phyloP scores from a whole-genome alignment of 2,113 vertebrate species.

The Tamias sibiricus region DNA sequence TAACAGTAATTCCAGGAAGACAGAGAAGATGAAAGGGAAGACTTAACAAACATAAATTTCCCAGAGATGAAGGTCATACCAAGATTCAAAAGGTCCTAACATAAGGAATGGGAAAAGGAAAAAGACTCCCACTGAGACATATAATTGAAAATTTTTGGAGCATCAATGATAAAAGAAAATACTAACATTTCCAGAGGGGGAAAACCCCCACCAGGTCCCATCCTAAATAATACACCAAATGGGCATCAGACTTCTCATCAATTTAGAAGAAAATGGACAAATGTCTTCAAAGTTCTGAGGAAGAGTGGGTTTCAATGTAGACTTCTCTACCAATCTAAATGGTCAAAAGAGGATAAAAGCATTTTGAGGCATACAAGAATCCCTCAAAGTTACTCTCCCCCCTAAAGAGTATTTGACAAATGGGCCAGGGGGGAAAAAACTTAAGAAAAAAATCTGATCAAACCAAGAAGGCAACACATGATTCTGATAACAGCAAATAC shows the following conservation, averaged over 20 bases:
- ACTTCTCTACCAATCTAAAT: background rate
- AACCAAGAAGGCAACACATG: background rate
- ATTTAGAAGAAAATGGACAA: background rate
- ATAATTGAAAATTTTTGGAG: background rate
- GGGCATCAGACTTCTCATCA: background rate
- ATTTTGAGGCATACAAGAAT: background rate
- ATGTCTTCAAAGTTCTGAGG: background rate
- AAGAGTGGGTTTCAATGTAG: background rate
- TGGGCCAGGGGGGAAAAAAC: background rate
- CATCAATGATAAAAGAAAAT: background rate
- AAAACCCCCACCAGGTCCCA: background rate
- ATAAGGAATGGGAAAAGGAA: background rate
- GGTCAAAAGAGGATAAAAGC: background rate
- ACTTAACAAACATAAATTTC: background rate
- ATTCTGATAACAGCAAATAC: background rate
- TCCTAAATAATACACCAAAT: conserved; percentile 5
- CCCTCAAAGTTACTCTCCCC: background rate
- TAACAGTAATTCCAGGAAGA: background rate
- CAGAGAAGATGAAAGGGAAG: background rate
- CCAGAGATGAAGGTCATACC: background rate
- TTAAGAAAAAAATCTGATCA: background rate
- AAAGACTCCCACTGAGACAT: conserved; percentile 8
- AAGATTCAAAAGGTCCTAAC: background rate
- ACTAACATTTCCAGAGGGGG: background rate
- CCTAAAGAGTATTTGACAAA: background rate